A percentile compares a stretch with the other conserved stretches of the same genome.
Evolutionary conservation across 2,888 invertebrate species (phyloP).

Genomic region (Orthosia cruda): DNA sequence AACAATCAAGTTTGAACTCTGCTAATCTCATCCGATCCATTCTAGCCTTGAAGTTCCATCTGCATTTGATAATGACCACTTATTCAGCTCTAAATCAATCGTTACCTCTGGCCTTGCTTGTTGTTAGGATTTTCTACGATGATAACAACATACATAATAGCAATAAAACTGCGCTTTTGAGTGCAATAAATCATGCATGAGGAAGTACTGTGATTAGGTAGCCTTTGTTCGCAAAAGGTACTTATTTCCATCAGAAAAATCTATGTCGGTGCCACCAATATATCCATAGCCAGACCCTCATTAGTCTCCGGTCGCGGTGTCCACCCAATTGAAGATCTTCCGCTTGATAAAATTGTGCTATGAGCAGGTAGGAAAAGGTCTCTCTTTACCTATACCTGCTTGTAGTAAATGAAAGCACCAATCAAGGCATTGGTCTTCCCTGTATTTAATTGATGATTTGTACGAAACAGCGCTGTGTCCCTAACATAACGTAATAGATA

Average conservation of each 20-base stretch:
- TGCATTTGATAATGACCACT: constrained; percentile 18
- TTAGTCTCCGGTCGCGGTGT: too few relatives aligned
- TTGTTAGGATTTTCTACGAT: constrained; percentile 49
- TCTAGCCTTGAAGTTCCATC: constrained; percentile 1
- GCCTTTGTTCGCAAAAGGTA: constrained; percentile 25
- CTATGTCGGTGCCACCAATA: not conserved
- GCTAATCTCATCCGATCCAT: not conserved
- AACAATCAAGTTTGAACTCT: not conserved
- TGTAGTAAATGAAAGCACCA: too few relatives aligned
- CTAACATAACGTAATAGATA: not conserved
- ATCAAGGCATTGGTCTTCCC: not conserved
- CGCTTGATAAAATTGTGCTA: constrained; percentile 4
- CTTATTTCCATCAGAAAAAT: not conserved
- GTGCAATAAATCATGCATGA: constrained; percentile 39
- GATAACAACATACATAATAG: constrained; percentile 42
- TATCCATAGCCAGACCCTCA: not conserved
- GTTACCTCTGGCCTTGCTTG: constrained; percentile 45
- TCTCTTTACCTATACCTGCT: too few relatives aligned
- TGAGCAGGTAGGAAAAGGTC: not conserved
- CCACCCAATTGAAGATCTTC: not conserved
- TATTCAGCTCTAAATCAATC: constrained; percentile 23
- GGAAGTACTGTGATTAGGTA: constrained; percentile 23
- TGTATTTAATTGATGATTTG: not conserved
- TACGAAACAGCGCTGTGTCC: not conserved
- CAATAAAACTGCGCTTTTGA: constrained; percentile 41